A percentile compares a stretch with the other conserved stretches of the same genome.
Conservation (phyloP, 2,888 invertebrate species). For the Hofmannophila pseudospretella region DNA sequence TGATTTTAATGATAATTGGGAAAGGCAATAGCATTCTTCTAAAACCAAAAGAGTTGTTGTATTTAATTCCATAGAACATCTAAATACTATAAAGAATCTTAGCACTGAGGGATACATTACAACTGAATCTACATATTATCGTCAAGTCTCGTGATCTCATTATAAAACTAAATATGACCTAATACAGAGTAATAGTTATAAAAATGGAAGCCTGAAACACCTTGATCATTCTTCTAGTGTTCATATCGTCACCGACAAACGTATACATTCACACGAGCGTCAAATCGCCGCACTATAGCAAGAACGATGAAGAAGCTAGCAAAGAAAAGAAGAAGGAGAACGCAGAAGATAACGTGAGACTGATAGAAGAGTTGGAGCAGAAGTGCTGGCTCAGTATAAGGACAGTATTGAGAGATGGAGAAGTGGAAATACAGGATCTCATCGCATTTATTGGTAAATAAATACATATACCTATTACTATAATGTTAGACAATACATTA, state of each 20-base stretch:
- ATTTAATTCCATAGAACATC: too few species aligned
- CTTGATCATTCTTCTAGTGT: slow-evolving; percentile 61
- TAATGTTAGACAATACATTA: too few species aligned
- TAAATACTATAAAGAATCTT: too few species aligned
- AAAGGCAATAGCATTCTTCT: too few species aligned
- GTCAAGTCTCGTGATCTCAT: slow-evolving; percentile 1
- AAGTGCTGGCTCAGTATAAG: slow-evolving; percentile 59
- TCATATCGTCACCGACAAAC: slow-evolving; percentile 75
- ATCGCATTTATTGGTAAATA: slow-evolving; percentile 66
- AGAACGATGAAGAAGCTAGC: slow-evolving; percentile 56
- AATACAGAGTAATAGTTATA: background rate
- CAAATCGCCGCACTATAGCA: slow-evolving; percentile 63
- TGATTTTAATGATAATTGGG: too few species aligned
- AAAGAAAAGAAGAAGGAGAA: slow-evolving; percentile 19
- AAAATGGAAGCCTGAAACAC: slow-evolving; percentile 19
- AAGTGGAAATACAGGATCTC: slow-evolving; percentile 74
- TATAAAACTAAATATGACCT: too few species aligned
- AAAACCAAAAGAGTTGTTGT: too few species aligned
- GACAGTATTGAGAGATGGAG: slow-evolving; percentile 57
- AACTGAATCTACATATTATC: too few species aligned
- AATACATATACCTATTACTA: too few species aligned
- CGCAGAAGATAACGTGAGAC: slow-evolving; percentile 37
- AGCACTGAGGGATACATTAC: too few species aligned
- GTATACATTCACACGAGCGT: slow-evolving; percentile 70
- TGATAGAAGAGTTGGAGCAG: slow-evolving; percentile 54